Evolutionary conservation across 1,140 invertebrate genomes (phyloP).

Genomic region (Drosophila orena): DNA sequence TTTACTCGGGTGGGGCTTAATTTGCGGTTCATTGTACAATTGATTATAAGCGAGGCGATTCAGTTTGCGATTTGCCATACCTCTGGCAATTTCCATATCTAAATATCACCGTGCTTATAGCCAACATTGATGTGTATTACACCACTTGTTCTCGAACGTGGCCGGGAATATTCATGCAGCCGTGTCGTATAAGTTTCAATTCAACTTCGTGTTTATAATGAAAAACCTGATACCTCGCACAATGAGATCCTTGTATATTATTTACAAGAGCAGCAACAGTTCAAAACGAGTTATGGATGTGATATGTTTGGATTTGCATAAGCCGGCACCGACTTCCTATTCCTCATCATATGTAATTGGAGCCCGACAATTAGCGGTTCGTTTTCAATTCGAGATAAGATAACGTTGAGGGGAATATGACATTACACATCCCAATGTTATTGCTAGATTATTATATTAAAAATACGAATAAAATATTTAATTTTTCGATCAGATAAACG

Average conservation of each 20-base stretch:
- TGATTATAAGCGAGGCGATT: conserved; percentile 75
- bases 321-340: conserved; percentile 46
- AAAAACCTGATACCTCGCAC: conserved; percentile 17
- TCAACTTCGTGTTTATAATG: conserved; percentile 22
- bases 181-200: conserved; percentile 41
- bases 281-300: conserved; percentile 31
- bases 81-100: conserved; percentile 33
- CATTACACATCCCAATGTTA: no score
- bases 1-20: conserved; percentile 64
- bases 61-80: conserved; percentile 44
- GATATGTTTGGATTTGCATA: conserved; percentile 61
- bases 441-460: no score
- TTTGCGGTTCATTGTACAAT: conserved; percentile 80
- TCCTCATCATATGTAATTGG: conserved; percentile 31
- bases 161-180: conserved; percentile 3
- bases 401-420: no score
- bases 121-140: conserved; percentile 45
- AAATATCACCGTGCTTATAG: conserved; percentile 40
- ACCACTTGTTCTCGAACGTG: not conserved
- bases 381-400: no score
- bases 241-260: conserved; percentile 29
- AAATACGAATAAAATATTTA: no score
- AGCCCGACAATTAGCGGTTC: no score
- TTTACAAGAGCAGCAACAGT: conserved; percentile 9
- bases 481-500: no score